Evolutionary conservation across 2,888 invertebrate genomes (phyloP), one percentile per base, ranked within the genome.

Genomic region (Leptinotarsa rubiginosa): DNA sequence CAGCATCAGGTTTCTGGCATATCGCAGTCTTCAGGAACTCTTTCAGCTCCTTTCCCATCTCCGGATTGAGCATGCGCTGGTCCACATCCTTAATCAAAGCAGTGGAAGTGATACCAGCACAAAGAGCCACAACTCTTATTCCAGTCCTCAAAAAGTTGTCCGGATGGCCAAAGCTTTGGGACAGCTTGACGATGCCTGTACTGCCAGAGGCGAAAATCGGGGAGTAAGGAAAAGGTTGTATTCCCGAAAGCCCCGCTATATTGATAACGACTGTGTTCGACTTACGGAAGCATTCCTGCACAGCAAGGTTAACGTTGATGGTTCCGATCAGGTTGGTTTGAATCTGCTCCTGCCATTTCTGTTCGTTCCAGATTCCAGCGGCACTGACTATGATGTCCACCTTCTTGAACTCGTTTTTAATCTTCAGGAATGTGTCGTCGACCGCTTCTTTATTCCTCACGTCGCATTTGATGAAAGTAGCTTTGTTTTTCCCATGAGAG

Each of bases 211-310:
- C 85, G 79, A 89, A 88, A 18, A 89, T 86, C 2, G 90, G 90
- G 50, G 88, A 85, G n/a, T 87, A 85, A 1, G 89, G 86, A 70
- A 87, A 83, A 0, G 88, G 85, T 68, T 85, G 84, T 65, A 89
- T 81, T 2, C 90, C 91, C 66, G 88, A 87, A 10, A 88, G 85
- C 18, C 90, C 90, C 1, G 90, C 86, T 56, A 90, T 84, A 81
- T 91, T 91, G 5, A 91, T 85, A 69, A 91, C 87, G 12, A 89
- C 87, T 13, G 89, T 86, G 10, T 91, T 91, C 1, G 90, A 90
- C 7, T 67, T 72, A 10, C 56, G 66, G 5, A 74, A 64, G 52
- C 31, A 50, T 12, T 75, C 62, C 16, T 65, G 62, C 13, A 73
- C 72, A 41, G 67, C 76, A 7, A 77, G 66, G 47, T 66, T 76